Conservation (phyloP, 2,888 invertebrate genomes). For the Lycocerus yunnanus region DNA sequence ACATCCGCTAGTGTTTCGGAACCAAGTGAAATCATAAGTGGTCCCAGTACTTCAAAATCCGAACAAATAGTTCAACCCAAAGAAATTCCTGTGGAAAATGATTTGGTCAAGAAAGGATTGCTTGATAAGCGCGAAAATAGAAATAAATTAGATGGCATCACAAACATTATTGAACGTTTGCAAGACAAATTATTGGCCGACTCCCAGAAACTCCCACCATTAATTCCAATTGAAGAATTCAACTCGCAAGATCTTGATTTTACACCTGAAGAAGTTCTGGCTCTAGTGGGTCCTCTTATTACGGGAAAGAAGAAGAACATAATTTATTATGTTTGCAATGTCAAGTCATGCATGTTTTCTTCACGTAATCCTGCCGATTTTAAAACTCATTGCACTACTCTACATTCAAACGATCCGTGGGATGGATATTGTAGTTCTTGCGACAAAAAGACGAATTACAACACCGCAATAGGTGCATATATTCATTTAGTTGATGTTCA, state of each 20-base stretch:
- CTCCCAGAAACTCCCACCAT: constrained; percentile 33
- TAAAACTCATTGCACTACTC: constrained; percentile 46
- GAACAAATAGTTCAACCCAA: background rate
- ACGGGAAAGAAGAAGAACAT: constrained; percentile 17
- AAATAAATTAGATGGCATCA: constrained; percentile 10
- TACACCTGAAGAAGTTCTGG: constrained; percentile 11
- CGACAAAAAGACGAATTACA: constrained; percentile 17
- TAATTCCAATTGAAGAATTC: constrained; percentile 34
- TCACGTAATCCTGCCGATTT: constrained; percentile 44
- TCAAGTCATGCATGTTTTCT: constrained; percentile 45
- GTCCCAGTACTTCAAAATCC: background rate
- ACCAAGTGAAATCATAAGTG: background rate
- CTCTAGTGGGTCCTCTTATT: constrained; percentile 33
- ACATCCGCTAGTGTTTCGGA: background rate
- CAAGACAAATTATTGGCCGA: constrained; percentile 28
- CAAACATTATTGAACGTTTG: constrained; percentile 30
- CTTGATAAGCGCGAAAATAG: constrained; percentile 4
- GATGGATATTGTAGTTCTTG: constrained; percentile 32
- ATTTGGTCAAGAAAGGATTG: background rate
- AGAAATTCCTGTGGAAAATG: background rate
- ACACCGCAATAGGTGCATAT: constrained; percentile 27
- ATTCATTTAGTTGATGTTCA: constrained; percentile 28
- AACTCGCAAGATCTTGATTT: background rate
- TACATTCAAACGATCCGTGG: constrained; percentile 37
- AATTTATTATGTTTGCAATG: constrained; percentile 45